Evolutionary conservation across 2,797 vertebrate species (phyloP), one percentile per base, ranked within the genome.

Genomic region (Rhinella marina): DNA sequence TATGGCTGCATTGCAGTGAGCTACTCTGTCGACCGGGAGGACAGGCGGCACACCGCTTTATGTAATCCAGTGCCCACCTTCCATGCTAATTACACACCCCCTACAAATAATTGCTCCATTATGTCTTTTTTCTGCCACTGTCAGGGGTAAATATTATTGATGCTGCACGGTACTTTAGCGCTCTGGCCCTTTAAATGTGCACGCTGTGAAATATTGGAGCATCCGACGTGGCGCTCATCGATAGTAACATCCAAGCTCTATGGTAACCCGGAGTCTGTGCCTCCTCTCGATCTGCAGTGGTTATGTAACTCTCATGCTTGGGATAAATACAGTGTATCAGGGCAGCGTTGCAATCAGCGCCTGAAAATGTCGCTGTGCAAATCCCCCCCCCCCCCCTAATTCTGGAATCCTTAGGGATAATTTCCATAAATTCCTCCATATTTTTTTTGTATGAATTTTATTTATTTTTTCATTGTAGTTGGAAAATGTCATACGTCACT

Each of bases 231-330:
- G 90, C 91, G 89, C 90, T 92, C 91, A 91, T 94, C 93, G 90
- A 91, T 91, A 94, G 92, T 91, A 92, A 91, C 93, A 91, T 92
- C 91, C 92, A 90, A 92, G 87, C 86, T 13, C 94, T 95, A 94
- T 95, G 92, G 94, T 94, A 95, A 95, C 95, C 94, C 89, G 92
- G 91, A 93, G 93, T 87, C 92, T 90, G 90, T 90, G 89, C 93
- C 90, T 91, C 88, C 92, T 89, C 90, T 92, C 92, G 91, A 94
- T 92, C 95, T 94, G 94, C 95, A 95, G 94, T 94, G 94, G 92
- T 95, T 95, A 95, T 94, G 93, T 95, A 95, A 96, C 94, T 94
- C 93, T 90, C 90, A 91, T 93, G 94, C 88, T 91, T 90, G 82
- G 72, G 92, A 93, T 92, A 92, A 91, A 91, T 94, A 11, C 92